These are phyloP conservation scores for Trachelipus rathkii DNA, from an alignment of 1,140 invertebrate species.

Conservation along the genomic window DNA sequence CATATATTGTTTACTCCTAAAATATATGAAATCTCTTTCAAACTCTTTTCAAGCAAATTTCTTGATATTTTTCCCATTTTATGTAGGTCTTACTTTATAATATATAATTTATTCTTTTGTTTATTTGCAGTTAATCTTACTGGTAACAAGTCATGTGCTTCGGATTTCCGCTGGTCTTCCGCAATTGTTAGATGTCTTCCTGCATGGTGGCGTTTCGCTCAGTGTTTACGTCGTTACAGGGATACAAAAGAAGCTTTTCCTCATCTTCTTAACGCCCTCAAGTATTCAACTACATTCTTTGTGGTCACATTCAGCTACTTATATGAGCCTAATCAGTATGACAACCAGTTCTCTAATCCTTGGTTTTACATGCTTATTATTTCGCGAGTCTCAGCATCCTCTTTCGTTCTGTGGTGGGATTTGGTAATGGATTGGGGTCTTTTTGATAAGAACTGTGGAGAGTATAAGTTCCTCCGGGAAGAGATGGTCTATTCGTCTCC, in stretches of 20 bases:
- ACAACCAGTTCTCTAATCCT: constrained; percentile 59
- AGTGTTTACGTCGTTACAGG: constrained; percentile 89
- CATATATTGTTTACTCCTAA: no score
- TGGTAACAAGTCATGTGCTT: constrained; percentile 46
- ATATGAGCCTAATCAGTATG: constrained; percentile 53
- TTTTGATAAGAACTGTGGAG: constrained; percentile 78
- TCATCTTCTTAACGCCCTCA: constrained; percentile 93
- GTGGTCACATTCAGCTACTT: constrained; percentile 83
- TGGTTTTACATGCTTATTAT: constrained; percentile 61
- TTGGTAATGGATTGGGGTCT: constrained; percentile 98
- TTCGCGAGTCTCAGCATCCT: constrained; percentile 37
- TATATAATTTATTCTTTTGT: no score
- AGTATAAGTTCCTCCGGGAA: constrained; percentile 66
- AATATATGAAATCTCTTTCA: no score
- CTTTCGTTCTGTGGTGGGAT: constrained; percentile 65
- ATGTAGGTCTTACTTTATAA: no score
- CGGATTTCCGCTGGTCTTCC: constrained; percentile 53
- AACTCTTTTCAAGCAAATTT: no score
- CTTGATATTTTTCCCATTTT: no score
- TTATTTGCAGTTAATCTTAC: not conserved
- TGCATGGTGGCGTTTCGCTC: constrained; percentile 95
- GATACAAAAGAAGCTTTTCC: constrained; percentile 87
- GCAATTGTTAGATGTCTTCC: constrained; percentile 83
- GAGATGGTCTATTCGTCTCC: constrained; percentile 61
- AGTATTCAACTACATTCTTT: constrained; percentile 96